Percentiles rank a stretch among this genome's conserved stretches.
Evolutionary conservation across 1,140 invertebrate genomes (phyloP).

Genomic region (Helicoverpa armigera): DNA sequence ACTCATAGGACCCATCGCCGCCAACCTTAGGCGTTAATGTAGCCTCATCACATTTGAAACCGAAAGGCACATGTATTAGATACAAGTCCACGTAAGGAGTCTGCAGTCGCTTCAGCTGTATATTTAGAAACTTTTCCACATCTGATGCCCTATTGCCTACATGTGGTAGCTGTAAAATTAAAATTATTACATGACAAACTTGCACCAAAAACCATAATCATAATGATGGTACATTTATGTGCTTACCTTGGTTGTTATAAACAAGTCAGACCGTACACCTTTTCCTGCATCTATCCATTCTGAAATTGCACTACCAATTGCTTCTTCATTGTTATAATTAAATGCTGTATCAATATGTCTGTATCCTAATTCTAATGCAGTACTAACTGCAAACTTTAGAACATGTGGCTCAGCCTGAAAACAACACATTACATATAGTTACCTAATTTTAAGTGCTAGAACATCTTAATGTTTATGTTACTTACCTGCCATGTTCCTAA

Average conservation of each 20-base stretch:
- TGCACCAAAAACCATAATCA: not conserved
- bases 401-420: slow-evolving; percentile 90
- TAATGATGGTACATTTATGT: no score
- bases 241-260: slow-evolving; percentile 93
- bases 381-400: slow-evolving; percentile 89
- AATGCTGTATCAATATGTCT: slow-evolving; percentile 94
- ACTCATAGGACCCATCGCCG: slow-evolving; percentile 88
- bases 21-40: slow-evolving; percentile 82
- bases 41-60: slow-evolving; percentile 86
- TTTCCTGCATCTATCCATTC: slow-evolving; percentile 91
- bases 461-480: slow-evolving; percentile 11
- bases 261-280: slow-evolving; percentile 92
- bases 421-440: slow-evolving; percentile 21
- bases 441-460: slow-evolving; percentile 47
- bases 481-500: slow-evolving; percentile 93
- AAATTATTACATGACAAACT: not conserved
- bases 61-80: slow-evolving; percentile 93
- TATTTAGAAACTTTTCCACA: slow-evolving; percentile 91
- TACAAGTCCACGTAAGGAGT: slow-evolving; percentile 95
- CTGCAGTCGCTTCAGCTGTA: slow-evolving; percentile 91
- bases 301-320: slow-evolving; percentile 92
- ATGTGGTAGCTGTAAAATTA: slow-evolving; percentile 85
- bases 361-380: slow-evolving; percentile 89
- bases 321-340: slow-evolving; percentile 93
- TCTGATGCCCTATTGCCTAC: slow-evolving; percentile 89